Evolutionary conservation across 92 coral and sea anemone species (phyloP).

Genomic region (Ricordea florida): DNA sequence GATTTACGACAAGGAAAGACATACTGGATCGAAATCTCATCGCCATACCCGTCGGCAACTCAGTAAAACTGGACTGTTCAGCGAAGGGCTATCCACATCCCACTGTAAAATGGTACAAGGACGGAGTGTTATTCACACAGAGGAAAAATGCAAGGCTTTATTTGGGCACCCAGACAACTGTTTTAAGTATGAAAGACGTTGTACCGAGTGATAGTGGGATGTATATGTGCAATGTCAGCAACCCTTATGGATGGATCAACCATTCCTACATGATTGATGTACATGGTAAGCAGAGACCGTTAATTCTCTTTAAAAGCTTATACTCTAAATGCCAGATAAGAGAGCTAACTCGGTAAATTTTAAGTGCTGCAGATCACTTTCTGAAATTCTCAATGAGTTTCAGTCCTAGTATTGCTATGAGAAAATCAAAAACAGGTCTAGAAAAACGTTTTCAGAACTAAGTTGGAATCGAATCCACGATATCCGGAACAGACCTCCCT

Average conservation of each 20-base stretch:
- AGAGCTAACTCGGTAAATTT: no score
- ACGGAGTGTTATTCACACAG: conserved; percentile 43
- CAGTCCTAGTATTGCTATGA: no score
- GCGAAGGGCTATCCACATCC: conserved; percentile 83
- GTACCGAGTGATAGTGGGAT: conserved; percentile 75
- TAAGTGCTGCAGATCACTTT: no score
- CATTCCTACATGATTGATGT: conserved; percentile 76
- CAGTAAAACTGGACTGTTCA: conserved; percentile 77
- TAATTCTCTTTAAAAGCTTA: not conserved
- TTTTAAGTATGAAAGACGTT: conserved; percentile 46
- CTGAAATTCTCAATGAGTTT: no score
- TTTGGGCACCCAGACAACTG: conserved; percentile 23
- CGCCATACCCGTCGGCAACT: conserved; percentile 87
- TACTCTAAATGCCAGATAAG: no score
- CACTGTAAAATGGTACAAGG: conserved; percentile 75
- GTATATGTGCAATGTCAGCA: conserved; percentile 88
- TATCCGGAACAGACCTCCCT: no score
- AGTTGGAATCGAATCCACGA: no score
- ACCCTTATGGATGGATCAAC: conserved; percentile 82
- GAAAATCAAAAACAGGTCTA: no score
- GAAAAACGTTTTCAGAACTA: no score
- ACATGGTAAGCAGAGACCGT: conserved; percentile 57
- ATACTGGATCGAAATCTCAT: conserved; percentile 47
- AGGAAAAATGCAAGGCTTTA: conserved; percentile 30
- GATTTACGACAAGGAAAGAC: conserved; percentile 13